Evolutionary conservation across 2,113 vertebrate species (phyloP).

Genomic region (Anseranas semipalmata): DNA sequence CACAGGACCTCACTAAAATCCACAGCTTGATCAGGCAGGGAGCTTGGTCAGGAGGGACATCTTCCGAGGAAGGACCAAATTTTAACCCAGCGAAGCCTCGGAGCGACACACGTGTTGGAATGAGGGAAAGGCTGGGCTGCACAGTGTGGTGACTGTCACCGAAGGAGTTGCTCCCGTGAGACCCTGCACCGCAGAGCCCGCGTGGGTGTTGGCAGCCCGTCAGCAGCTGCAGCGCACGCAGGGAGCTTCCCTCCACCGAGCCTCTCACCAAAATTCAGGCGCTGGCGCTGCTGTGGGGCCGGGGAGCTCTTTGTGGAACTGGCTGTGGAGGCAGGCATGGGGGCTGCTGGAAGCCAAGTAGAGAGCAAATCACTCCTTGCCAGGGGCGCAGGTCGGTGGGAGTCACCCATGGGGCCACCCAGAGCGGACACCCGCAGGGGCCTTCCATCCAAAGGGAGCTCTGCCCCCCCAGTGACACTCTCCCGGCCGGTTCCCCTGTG

Average conservation of each 20-base stretch:
- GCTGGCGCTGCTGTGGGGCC: not conserved
- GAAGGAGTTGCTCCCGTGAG: not conserved
- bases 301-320: not conserved
- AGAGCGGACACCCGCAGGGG: fast-evolving
- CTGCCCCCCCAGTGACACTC: not conserved
- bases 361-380: not conserved
- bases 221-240: not conserved
- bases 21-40: not conserved
- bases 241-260: not conserved
- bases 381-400: not conserved
- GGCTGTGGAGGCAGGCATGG: not conserved
- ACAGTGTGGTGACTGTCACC: fast-evolving
- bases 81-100: not conserved
- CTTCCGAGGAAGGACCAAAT: not conserved
- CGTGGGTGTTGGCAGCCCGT: not conserved
- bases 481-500: not conserved
- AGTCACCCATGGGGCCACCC: not conserved
- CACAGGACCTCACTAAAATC: not conserved
- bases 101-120: fast-evolving
- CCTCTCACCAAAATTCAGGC: not conserved
- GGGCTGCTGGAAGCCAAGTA: not conserved
- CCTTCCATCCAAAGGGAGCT: not conserved
- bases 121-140: not conserved
- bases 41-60: not conserved
- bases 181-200: not conserved